Evolutionary conservation across 2,797 vertebrate genomes (phyloP).

Genomic region (Chelidonichthys spinosus): DNA sequence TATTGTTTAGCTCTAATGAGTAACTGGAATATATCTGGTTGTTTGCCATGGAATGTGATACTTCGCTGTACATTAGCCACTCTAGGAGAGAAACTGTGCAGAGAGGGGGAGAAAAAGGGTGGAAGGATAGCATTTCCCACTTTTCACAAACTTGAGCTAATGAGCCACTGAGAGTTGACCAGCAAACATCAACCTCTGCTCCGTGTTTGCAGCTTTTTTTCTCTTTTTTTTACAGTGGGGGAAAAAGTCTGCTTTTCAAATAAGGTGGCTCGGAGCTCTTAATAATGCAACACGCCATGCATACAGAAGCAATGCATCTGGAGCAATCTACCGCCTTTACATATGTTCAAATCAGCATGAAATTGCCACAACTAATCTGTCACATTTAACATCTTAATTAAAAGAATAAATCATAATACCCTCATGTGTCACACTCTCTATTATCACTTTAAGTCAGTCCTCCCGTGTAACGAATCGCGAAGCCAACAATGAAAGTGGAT

Average conservation of each 20-base stretch:
- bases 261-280: background rate
- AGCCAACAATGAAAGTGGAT: constrained; percentile 67
- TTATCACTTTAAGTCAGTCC: constrained; percentile 50
- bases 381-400: constrained; percentile 70
- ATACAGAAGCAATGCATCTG: constrained; percentile 10
- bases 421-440: constrained; percentile 43
- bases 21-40: constrained; percentile 66
- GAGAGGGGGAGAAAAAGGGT: constrained; percentile 40
- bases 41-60: constrained; percentile 66
- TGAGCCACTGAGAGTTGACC: constrained; percentile 54
- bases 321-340: constrained; percentile 38
- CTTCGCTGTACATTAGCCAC: constrained; percentile 61
- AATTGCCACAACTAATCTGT: constrained; percentile 66
- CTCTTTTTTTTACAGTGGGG: constrained; percentile 10
- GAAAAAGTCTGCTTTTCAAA: constrained; percentile 36
- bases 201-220: constrained; percentile 27
- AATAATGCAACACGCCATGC: constrained; percentile 14
- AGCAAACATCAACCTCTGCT: constrained; percentile 38
- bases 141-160: constrained; percentile 66
- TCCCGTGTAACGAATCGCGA: constrained; percentile 56
- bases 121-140: constrained; percentile 49
- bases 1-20: constrained; percentile 69
- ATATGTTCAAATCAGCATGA: constrained; percentile 63
- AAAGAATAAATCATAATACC: constrained; percentile 69
- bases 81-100: constrained; percentile 31